These are phyloP conservation scores for Hemithea aestivaria DNA, from an alignment of 2,888 invertebrate species.

Conservation along the genomic window DNA sequence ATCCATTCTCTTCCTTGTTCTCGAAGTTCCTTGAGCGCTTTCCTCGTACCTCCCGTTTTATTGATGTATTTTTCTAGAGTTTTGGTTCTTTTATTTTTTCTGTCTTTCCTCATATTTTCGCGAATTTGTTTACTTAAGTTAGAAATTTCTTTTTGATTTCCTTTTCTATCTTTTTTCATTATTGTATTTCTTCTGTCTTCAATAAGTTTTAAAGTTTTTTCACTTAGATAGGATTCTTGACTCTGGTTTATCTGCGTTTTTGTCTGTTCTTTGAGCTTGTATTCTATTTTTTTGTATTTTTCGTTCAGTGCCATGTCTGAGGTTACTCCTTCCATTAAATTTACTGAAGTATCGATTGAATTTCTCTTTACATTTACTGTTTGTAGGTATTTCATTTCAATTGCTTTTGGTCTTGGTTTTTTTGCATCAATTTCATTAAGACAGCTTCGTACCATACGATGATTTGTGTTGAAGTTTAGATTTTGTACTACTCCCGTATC, in stretches of 20 bases:
- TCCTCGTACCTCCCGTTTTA: slow-evolving; percentile 1
- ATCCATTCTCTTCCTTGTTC: slow-evolving; percentile 16
- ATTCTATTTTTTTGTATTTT: slow-evolving; percentile 1
- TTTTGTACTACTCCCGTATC: not conserved
- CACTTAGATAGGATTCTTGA: slow-evolving; percentile 13
- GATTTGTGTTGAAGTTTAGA: not conserved
- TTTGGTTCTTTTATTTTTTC: not conserved
- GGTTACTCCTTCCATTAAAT: not conserved
- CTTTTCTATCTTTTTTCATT: not conserved
- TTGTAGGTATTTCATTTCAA: not conserved
- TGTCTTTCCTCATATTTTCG: slow-evolving; percentile 1
- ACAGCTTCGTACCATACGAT: no score
- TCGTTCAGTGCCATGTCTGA: not conserved
- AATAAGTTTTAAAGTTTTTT: slow-evolving; percentile 4
- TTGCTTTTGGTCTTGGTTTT: not conserved
- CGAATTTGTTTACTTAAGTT: slow-evolving; percentile 1
- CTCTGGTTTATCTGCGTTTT: slow-evolving; percentile 12
- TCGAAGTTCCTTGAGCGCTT: slow-evolving; percentile 6
- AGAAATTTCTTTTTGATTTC: not conserved
- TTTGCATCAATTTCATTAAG: not conserved
- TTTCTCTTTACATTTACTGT: not conserved
- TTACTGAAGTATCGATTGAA: not conserved
- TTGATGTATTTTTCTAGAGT: slow-evolving; percentile 1
- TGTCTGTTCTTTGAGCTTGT: slow-evolving; percentile 2
- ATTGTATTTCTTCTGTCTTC: not conserved